Percentiles rank a stretch among this genome's conserved stretches.
These are phyloP conservation scores for Propithecus deckenii DNA, from an alignment of 2,797 vertebrate species.

Conservation along the genomic window DNA sequence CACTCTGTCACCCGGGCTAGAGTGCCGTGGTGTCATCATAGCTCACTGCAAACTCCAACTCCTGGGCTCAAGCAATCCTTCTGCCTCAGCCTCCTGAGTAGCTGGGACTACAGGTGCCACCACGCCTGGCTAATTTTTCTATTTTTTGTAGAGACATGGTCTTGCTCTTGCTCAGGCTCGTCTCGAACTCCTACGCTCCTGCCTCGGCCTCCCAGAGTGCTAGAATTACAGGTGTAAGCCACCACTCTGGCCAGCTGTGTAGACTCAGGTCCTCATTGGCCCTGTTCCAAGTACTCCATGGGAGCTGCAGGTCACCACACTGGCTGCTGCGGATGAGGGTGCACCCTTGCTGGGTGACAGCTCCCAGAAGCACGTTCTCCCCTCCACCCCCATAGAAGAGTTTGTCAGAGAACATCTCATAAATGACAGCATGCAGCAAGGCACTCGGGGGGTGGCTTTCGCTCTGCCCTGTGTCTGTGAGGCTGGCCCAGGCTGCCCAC, in stretches of 20 bases:
- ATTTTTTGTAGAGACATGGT: too few relatives aligned
- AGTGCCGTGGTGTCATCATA: not conserved
- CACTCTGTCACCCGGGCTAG: not conserved
- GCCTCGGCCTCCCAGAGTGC: not conserved
- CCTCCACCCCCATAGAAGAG: not conserved
- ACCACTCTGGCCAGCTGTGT: not conserved
- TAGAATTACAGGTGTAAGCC: not conserved
- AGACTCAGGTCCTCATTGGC: not conserved
- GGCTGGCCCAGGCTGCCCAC: not conserved
- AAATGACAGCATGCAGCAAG: accelerated
- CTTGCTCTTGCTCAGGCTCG: too few relatives aligned
- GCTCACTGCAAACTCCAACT: not conserved
- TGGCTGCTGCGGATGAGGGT: not conserved
- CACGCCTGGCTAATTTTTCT: too few relatives aligned
- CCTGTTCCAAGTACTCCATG: not conserved
- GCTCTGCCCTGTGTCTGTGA: not conserved
- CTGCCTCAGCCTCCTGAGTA: too few relatives aligned
- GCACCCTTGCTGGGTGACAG: accelerated
- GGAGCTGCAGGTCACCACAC: not conserved
- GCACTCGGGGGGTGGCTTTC: accelerated
- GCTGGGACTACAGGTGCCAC: too few relatives aligned
- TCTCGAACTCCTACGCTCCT: not conserved
- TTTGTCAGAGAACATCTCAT: not conserved
- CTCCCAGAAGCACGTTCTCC: not conserved
- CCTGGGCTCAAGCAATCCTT: not conserved